Evolutionary conservation across 2,113 vertebrate species (phyloP).

Genomic region (Phyllopteryx taeniolatus): DNA sequence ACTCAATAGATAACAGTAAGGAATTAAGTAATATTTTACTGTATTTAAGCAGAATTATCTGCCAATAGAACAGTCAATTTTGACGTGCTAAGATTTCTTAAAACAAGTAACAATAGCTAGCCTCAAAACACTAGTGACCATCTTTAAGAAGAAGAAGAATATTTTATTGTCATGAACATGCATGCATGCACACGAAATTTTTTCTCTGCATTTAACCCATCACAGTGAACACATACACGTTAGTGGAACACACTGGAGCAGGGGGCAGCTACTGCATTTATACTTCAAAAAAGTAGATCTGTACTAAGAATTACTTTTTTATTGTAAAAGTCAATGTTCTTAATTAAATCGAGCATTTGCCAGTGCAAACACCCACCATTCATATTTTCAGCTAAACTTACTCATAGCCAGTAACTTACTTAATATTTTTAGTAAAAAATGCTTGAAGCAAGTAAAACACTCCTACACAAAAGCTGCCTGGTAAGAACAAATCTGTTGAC

Average conservation of each 20-base stretch:
- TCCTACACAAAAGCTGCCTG: neutral
- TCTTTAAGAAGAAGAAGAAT: too few species aligned
- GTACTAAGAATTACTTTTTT: too few species aligned
- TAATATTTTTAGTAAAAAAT: neutral
- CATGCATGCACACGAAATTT: too few species aligned
- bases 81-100: neutral
- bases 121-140: neutral
- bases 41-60: neutral
- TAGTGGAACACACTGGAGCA: too few species aligned
- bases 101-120: neutral
- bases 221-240: too few species aligned
- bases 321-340: too few species aligned
- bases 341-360: too few species aligned
- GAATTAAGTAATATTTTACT: neutral
- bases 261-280: too few species aligned
- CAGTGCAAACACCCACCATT: too few species aligned
- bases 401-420: neutral
- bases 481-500: neutral
- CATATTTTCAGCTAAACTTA: neutral
- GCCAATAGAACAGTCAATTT: neutral
- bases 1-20: neutral
- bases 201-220: too few species aligned
- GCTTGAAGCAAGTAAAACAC: neutral
- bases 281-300: too few species aligned
- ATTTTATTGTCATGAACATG: too few species aligned